Base-by-base conservation (phyloP, 1,140 invertebrate species). In the Ruditapes philippinarum region DNA sequence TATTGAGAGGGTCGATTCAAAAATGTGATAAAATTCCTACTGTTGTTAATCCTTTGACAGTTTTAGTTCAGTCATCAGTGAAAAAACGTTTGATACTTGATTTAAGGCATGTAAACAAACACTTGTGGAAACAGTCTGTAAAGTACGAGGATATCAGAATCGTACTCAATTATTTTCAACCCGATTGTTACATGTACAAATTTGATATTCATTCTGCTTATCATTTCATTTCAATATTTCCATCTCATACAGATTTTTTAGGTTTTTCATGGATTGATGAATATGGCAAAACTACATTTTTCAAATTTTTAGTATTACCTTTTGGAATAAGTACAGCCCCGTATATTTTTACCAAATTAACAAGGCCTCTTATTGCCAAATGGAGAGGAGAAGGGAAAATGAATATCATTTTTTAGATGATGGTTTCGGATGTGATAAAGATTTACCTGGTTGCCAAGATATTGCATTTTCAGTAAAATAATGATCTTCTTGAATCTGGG, bases 201-300 rank as follows among this genome's bases (percentile, higher is more conserved):
- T 89, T 84, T 84, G 80, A 84, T 14, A 49, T 84, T 54, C 51
- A 84, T 78, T 84, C 68, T 12, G 88, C 51, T 33, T 89, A 76
- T 62, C 80, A 76, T 84, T 80, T 73, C 84, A 45, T 89, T 2
- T 19, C 28, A 28, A 84, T 74, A 0, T 74, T 74, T 38, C 19
- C 28, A 1, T 1, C 25, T 22, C 70, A 74, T 38, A 74, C 70
- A 9, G 38, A 73, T 11, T 62, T 40, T 76, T 78, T 87, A 22
- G 74, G 84, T 1, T 68, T 76, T 76, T 57, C 68, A 7, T 79
- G n/a, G 38, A 7, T 11, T 40, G 76, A 62, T 25, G 36, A 42
- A 1, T 33, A 9, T 1, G 70, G 84, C 14, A 36, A 45, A 17
- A 57, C 1, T 19, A 31, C 0, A 62, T 84, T 49, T 84, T 89